Conservation (phyloP, 23 tunicate genomes). For the Corella eumyota region DNA sequence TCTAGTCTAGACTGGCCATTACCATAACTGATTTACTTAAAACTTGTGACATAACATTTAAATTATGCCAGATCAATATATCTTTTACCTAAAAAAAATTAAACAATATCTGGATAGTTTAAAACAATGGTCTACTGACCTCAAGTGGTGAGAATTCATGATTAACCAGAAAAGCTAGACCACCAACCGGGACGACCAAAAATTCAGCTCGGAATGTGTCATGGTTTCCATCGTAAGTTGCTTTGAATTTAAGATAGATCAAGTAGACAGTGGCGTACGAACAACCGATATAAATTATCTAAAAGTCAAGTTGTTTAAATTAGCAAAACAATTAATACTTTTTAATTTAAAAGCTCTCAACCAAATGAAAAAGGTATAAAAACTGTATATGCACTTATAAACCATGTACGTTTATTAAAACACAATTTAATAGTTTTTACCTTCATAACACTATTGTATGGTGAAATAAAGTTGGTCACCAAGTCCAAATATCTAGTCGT, state of each 20-base stretch:
- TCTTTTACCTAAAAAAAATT: no score
- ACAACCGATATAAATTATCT: slow-evolving; percentile 76
- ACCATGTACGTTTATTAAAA: no score
- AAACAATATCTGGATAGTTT: no score
- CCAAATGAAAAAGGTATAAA: no score
- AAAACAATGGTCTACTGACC: no score
- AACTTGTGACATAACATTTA: no score
- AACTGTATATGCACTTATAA: no score
- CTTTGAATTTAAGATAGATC: slow-evolving; percentile 89
- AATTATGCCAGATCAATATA: no score
- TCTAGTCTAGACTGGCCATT: no score
- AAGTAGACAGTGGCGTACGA: slow-evolving; percentile 82
- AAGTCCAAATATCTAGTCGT: slow-evolving; percentile 84
- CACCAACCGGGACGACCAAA: slow-evolving; percentile 94
- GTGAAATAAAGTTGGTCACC: slow-evolving; percentile 91
- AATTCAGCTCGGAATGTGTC: slow-evolving; percentile 96
- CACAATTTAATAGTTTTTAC: slow-evolving; percentile 12
- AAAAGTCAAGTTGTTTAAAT: neutral
- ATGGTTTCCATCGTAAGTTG: slow-evolving; percentile 99
- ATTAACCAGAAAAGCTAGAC: slow-evolving; percentile 94
- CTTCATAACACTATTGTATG: slow-evolving; percentile 86
- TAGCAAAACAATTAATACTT: neutral
- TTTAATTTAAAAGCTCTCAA: no score
- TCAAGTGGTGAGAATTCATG: slow-evolving; percentile 87
- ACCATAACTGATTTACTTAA: no score